These are phyloP conservation scores for Epizoanthus fatuus DNA, from an alignment of 92 coral and sea anemone genomes.

Conservation along the genomic window DNA sequence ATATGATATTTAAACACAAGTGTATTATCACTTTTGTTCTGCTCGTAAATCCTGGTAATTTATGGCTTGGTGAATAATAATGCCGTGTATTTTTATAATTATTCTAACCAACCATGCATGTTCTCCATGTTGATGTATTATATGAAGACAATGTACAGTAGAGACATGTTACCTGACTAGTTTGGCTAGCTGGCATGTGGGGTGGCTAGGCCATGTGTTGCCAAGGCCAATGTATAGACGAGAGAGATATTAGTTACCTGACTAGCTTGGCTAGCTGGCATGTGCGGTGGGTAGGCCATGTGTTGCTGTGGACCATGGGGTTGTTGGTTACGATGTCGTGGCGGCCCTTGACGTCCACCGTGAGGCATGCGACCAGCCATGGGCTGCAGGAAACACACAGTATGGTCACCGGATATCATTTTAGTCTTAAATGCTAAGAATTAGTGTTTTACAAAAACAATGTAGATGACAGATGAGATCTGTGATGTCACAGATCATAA, in stretches of 20 bases:
- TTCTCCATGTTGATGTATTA: no score
- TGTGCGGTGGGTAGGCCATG: constrained; percentile 89
- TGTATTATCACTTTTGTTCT: no score
- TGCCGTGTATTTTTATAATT: no score
- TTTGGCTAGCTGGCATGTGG: constrained; percentile 98
- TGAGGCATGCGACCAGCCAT: constrained; percentile 93
- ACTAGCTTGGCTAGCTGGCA: constrained; percentile 99
- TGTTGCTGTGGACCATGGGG: constrained; percentile 88
- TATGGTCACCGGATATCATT: no score
- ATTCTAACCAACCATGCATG: no score
- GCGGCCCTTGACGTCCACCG: constrained; percentile 78
- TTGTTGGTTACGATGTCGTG: constrained; percentile 84
- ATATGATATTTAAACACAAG: no score
- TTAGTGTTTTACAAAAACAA: no score
- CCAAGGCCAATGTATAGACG: no score
- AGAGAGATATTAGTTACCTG: no score
- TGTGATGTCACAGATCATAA: not conserved
- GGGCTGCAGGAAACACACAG: constrained; percentile 48
- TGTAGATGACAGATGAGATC: not conserved
- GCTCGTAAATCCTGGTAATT: no score
- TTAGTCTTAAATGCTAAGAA: not conserved
- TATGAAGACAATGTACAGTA: no score
- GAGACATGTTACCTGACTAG: constrained; percentile 88
- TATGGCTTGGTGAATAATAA: no score
- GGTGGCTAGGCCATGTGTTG: constrained; percentile 88